Evolutionary conservation across 2,888 invertebrate genomes (phyloP).

Genomic region (Caenorhabditis plicata): DNA sequence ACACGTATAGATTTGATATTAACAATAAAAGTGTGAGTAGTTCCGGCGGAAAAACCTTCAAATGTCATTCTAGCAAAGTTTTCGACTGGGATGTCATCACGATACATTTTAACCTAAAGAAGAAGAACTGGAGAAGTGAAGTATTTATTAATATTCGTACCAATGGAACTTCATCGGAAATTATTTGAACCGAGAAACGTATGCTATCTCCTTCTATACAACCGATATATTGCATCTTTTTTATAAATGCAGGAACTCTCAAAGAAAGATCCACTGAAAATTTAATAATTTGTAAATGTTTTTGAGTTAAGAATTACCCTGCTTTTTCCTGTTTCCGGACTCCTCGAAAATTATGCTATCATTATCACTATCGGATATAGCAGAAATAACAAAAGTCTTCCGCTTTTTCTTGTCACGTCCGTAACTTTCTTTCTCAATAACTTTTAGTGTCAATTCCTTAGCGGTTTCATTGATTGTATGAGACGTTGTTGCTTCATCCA

Average conservation of each 20-base stretch:
- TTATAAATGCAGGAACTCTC: constrained; percentile 27
- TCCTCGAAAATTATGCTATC: constrained; percentile 35
- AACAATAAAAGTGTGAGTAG: constrained; percentile 31
- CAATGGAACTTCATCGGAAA: constrained; percentile 24
- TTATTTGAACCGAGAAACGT: constrained; percentile 18
- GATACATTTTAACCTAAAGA: constrained; percentile 28
- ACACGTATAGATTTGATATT: constrained; percentile 36
- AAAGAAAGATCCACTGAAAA: constrained; percentile 15
- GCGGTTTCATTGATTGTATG: no score
- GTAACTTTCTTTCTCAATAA: constrained; percentile 20
- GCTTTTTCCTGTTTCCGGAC: constrained; percentile 18
- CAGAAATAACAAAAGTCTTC: constrained; percentile 31
- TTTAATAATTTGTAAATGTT: no score
- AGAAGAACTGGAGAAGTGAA: neutral
- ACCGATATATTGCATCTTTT: constrained; percentile 37
- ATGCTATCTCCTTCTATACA: constrained; percentile 35
- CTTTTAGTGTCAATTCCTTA: constrained; percentile 21
- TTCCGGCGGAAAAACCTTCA: constrained; percentile 23
- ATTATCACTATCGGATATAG: constrained; percentile 29
- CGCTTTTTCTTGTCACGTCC: constrained; percentile 16
- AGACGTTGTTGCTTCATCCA: no score
- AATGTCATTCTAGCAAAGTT: constrained; percentile 36
- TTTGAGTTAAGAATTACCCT: constrained; percentile 10
- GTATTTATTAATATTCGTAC: constrained; percentile 4
- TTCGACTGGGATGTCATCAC: constrained; percentile 29